A percentile compares a stretch with the other conserved stretches of the same genome.
Conservation (phyloP, 2,113 vertebrate genomes). For the Vulpes vulpes region DNA sequence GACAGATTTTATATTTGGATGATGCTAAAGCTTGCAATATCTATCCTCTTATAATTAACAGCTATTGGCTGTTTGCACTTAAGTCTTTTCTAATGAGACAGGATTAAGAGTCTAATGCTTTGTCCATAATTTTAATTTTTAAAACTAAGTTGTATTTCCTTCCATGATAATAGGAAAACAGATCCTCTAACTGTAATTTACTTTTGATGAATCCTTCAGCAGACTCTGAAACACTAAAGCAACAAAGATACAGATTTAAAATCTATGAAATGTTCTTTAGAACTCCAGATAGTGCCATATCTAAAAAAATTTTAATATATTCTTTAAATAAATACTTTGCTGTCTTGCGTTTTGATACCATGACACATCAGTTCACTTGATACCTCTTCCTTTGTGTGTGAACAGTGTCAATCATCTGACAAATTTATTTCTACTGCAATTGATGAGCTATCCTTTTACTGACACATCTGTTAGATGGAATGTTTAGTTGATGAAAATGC, state of each 20-base stretch:
- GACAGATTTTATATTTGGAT: neutral
- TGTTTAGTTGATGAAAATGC: neutral
- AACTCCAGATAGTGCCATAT: neutral
- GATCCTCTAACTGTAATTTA: neutral
- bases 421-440: neutral
- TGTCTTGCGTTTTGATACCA: neutral
- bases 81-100: neutral
- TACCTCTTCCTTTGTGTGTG: neutral
- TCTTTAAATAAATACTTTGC: neutral
- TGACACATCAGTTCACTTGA: neutral
- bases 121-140: constrained; percentile 20
- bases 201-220: neutral
- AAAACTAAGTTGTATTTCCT: constrained; percentile 29
- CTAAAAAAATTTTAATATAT: neutral
- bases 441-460: neutral
- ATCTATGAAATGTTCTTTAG: neutral
- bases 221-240: neutral
- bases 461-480: neutral
- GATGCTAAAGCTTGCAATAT: neutral
- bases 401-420: neutral
- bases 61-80: neutral
- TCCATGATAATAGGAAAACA: neutral
- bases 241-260: neutral
- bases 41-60: neutral
- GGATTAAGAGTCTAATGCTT: neutral